Evolutionary conservation across 2,888 invertebrate genomes (phyloP).

Genomic region (Cosmopolites sordidus): DNA sequence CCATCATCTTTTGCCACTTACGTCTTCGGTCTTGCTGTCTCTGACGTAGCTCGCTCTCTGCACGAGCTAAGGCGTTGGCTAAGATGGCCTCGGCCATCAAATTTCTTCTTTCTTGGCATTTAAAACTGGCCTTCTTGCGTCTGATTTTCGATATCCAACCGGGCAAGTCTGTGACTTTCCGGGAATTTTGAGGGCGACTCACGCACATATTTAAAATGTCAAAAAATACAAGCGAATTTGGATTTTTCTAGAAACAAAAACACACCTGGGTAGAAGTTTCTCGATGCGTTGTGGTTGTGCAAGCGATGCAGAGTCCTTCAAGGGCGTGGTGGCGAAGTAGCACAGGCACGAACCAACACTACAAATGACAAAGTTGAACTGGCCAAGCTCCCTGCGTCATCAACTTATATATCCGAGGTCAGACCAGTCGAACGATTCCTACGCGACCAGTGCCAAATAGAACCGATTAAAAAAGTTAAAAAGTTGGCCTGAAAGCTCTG

Average conservation of each 20-base stretch:
- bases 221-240: slow-evolving; percentile 5
- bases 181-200: slow-evolving; percentile 11
- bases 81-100: slow-evolving; percentile 63
- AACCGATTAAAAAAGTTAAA: slow-evolving; percentile 21
- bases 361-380: slow-evolving; percentile 1
- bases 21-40: slow-evolving; percentile 61
- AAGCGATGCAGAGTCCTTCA: neutral
- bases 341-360: too few species aligned
- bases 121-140: slow-evolving; percentile 57
- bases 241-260: slow-evolving; percentile 29
- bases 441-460: slow-evolving; percentile 37
- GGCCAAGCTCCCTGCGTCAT: slow-evolving; percentile 21
- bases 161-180: slow-evolving; percentile 55
- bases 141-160: slow-evolving; percentile 63
- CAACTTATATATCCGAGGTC: slow-evolving; percentile 35
- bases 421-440: slow-evolving; percentile 32
- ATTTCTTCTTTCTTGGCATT: slow-evolving; percentile 57
- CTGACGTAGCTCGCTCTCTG: slow-evolving; percentile 57
- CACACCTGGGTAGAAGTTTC: slow-evolving; percentile 33
- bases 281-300: neutral
- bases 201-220: slow-evolving; percentile 34
- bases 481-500: too few species aligned
- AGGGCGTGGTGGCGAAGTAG: neutral
- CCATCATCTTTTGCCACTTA: slow-evolving; percentile 51
- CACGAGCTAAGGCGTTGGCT: slow-evolving; percentile 55